Percentiles rank a stretch among this genome's conserved stretches.
Evolutionary conservation across 37 sponge, comb jelly and placozoan genomes (phyloP).

Genomic region (Cladorhizidae sp.): DNA sequence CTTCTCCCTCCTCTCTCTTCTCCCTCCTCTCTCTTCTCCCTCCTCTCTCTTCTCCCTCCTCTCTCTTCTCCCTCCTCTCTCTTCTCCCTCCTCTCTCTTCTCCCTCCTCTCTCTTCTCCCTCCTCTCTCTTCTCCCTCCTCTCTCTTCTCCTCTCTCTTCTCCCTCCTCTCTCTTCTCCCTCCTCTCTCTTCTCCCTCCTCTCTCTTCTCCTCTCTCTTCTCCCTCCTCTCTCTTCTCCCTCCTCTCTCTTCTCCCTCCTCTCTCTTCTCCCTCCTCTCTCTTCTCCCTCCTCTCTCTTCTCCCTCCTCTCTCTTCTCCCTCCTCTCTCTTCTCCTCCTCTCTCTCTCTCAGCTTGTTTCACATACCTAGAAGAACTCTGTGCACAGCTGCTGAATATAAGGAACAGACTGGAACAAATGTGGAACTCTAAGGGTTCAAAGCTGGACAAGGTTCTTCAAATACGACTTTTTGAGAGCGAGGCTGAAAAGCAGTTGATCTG

Average conservation of each 20-base stretch:
- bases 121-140: no score
- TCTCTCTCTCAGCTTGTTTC: constrained; percentile 15
- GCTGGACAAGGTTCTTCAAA: constrained; percentile 60
- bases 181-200: no score
- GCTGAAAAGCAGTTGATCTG: constrained; percentile 37
- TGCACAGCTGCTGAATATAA: constrained; percentile 20
- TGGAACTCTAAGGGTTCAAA: constrained; percentile 47
- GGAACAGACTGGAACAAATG: constrained; percentile 15
- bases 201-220: not conserved
- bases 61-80: no score
- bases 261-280: not conserved
- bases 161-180: no score
- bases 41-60: no score
- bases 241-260: not conserved
- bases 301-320: no score
- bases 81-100: no score
- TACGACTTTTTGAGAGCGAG: constrained; percentile 67
- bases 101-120: no score
- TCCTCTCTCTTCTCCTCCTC: no score
- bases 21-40: no score
- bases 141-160: no score
- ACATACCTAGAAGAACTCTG: constrained; percentile 29
- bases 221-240: not conserved
- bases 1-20: no score
- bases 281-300: not conserved